phyloP scores from a whole-genome alignment of 1,140 invertebrate species.

The Grapholita molesta region DNA sequence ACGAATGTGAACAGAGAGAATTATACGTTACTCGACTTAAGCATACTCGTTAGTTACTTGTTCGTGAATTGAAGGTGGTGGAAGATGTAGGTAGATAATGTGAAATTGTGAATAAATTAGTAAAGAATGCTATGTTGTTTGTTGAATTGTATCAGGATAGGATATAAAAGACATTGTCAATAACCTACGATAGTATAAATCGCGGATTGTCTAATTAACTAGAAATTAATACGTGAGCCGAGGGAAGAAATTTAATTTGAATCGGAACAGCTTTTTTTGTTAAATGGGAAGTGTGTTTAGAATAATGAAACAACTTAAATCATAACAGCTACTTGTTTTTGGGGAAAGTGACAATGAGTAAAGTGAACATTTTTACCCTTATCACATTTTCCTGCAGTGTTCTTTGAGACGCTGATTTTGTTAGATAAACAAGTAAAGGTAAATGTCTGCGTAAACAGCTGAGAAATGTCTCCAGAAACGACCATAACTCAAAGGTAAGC shows the following conservation, averaged over 20 bases:
- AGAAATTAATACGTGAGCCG: slow-evolving; percentile 19
- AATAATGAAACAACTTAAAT: not conserved
- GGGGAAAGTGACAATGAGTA: not conserved
- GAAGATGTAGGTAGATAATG: slow-evolving; percentile 56
- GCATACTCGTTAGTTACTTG: slow-evolving; percentile 32
- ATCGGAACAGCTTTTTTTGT: not conserved
- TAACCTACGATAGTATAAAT: slow-evolving; percentile 34
- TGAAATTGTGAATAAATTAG: slow-evolving; percentile 57
- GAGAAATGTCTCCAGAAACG: not conserved
- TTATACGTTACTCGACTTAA: slow-evolving; percentile 27
- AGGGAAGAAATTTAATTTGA: slow-evolving; percentile 1
- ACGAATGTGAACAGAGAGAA: slow-evolving; percentile 36
- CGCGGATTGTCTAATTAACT: slow-evolving; percentile 26
- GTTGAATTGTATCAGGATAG: slow-evolving; percentile 54
- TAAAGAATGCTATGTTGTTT: slow-evolving; percentile 59
- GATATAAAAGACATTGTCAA: slow-evolving; percentile 46
- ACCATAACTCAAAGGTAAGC: not conserved
- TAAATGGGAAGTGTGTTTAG: not conserved
- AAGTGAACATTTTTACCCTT: slow-evolving; percentile 17
- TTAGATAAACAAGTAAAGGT: not conserved
- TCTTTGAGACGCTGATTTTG: not conserved
- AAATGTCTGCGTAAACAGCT: not conserved
- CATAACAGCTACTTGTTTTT: not conserved
- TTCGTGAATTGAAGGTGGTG: slow-evolving; percentile 38
- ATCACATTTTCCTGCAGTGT: slow-evolving; percentile 14